These are phyloP conservation scores for Hemiprocne comata DNA, from an alignment of 2,113 vertebrate species.

Conservation along the genomic window DNA sequence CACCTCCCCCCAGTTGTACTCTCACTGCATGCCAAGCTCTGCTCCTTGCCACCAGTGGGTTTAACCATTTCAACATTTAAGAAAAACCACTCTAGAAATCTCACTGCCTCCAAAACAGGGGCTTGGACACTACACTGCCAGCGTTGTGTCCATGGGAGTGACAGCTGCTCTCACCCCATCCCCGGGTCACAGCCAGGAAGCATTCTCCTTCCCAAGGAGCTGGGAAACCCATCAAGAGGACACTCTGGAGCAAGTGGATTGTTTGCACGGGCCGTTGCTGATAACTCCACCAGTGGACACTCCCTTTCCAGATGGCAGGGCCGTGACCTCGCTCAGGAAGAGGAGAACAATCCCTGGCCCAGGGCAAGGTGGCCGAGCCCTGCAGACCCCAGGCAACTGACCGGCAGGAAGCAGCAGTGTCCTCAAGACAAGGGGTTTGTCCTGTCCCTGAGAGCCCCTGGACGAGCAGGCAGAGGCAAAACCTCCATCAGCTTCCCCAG, in stretches of 20 bases:
- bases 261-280: fast-evolving
- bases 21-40: not conserved
- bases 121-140: not conserved
- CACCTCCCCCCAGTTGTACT: too few species aligned
- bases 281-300: not conserved
- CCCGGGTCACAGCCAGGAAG: not conserved
- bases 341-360: not conserved
- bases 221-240: not conserved
- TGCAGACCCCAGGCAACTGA: fast-evolving
- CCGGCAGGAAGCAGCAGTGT: not conserved
- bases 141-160: fast-evolving
- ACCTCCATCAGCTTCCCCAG: fast-evolving
- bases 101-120: not conserved
- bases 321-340: not conserved
- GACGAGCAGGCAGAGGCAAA: fast-evolving
- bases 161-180: not conserved
- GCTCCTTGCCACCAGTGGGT: not conserved
- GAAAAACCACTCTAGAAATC: not conserved
- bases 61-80: not conserved
- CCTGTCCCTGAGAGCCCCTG: fast-evolving
- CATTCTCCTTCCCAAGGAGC: not conserved
- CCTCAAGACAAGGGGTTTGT: not conserved
- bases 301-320: fast-evolving
- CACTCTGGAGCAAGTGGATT: fast-evolving
- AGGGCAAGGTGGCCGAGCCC: not conserved